Conservation (phyloP, 2,797 vertebrate species). For the Poliocrania exsul region DNA sequence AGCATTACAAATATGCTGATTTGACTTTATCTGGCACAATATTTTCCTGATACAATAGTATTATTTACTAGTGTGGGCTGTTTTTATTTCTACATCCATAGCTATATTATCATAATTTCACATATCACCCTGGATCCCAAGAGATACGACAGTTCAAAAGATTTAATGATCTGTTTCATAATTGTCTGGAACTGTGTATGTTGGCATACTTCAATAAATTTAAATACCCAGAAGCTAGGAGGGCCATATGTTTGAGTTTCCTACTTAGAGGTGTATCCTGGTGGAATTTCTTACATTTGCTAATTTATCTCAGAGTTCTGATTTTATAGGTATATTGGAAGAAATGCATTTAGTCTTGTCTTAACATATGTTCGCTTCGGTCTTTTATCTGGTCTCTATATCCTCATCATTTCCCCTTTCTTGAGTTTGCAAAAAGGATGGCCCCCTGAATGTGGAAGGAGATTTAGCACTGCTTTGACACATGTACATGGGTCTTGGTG, state of each 20-base stretch:
- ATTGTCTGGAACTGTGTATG: background rate
- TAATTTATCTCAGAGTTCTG: background rate
- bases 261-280: background rate
- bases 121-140: background rate
- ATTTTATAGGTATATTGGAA: background rate
- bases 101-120: background rate
- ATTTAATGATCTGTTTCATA: slow-evolving; percentile 30
- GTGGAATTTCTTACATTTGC: background rate
- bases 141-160: background rate
- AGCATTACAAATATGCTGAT: background rate
- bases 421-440: background rate
- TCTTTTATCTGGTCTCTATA: background rate
- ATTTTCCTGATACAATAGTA: background rate
- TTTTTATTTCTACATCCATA: background rate
- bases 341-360: background rate
- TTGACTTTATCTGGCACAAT: background rate
- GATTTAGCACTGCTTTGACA: background rate
- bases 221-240: background rate
- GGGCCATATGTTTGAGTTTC: background rate
- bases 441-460: background rate
- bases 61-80: background rate
- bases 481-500: accelerated
- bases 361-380: background rate
- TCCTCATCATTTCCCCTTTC: background rate
- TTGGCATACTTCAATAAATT: slow-evolving; percentile 15